These are phyloP conservation scores for Neolamprologus toae DNA, from an alignment of 2,113 vertebrate species.

Conservation along the genomic window DNA sequence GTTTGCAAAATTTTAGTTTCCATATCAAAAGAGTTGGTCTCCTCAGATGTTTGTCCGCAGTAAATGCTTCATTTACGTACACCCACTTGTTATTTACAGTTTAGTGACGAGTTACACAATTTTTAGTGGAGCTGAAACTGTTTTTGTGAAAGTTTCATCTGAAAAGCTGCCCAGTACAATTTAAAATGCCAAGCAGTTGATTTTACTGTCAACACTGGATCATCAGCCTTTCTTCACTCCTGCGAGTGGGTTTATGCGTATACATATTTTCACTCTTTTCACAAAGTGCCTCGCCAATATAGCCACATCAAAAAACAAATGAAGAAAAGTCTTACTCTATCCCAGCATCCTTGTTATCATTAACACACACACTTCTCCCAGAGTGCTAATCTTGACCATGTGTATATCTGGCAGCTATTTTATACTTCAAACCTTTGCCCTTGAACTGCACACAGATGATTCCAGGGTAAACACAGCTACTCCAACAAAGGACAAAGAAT, in stretches of 20 bases:
- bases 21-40: background rate
- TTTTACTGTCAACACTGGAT: background rate
- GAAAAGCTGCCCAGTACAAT: background rate
- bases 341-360: background rate
- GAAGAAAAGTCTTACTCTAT: background rate
- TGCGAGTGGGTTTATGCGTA: background rate
- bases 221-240: background rate
- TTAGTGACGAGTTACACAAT: background rate
- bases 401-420: constrained; percentile 41
- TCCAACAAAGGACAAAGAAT: background rate
- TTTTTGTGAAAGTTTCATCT: background rate
- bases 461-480: background rate
- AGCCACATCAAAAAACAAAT: background rate
- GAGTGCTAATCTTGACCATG: constrained; percentile 37
- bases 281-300: background rate
- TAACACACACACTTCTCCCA: background rate
- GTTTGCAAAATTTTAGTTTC: background rate
- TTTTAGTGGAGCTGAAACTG: background rate
- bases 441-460: constrained; percentile 23
- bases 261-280: background rate
- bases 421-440: constrained; percentile 26
- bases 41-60: background rate
- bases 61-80: background rate
- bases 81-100: background rate
- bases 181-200: background rate